A percentile compares a stretch with the other conserved stretches of the same genome.
Conservation (phyloP, 2,113 vertebrate species). For the Sphyrna mokarran region DNA sequence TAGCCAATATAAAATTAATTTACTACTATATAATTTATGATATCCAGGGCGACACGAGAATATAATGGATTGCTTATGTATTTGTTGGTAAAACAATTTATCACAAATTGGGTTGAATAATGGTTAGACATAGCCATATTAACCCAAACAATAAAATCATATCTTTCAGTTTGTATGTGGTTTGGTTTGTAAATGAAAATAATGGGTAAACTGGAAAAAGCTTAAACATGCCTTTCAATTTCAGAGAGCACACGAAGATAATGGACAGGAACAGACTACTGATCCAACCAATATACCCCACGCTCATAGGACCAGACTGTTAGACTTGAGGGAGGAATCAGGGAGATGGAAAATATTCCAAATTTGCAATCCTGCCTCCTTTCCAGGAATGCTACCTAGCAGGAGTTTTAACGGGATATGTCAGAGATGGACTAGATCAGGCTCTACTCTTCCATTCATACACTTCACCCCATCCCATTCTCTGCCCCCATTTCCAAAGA, state of each 20-base stretch:
- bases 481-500: too few relatives aligned
- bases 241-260: not conserved
- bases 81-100: not conserved
- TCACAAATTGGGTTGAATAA: not conserved
- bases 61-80: not conserved
- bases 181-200: not conserved
- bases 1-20: not conserved
- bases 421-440: too few relatives aligned
- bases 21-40: not conserved
- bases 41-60: not conserved
- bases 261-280: not conserved
- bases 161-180: not conserved
- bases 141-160: not conserved
- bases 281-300: not conserved
- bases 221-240: not conserved
- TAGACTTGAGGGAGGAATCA: too few relatives aligned
- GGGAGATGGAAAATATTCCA: too few relatives aligned
- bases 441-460: too few relatives aligned
- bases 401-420: too few relatives aligned
- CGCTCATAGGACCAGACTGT: too few relatives aligned
- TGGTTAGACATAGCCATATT: not conserved
- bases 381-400: too few relatives aligned
- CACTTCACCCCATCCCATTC: too few relatives aligned
- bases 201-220: not conserved
- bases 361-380: too few relatives aligned